A percentile compares a stretch with the other conserved stretches of the same genome.
phyloP scores from a whole-genome alignment of 2,797 vertebrate genomes.

The Salmo trutta region DNA sequence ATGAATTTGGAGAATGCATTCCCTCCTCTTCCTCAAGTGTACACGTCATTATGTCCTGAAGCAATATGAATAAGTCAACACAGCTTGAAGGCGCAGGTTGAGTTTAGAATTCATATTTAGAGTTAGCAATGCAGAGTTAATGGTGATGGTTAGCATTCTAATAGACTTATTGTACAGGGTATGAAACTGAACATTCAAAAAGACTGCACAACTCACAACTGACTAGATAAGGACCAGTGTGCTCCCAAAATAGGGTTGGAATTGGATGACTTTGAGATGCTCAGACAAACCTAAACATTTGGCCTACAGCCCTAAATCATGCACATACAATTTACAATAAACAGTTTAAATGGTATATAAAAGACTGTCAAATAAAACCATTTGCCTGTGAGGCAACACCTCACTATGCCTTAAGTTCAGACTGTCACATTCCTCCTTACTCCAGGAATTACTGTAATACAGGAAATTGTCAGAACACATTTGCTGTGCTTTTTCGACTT shows the following conservation, averaged over 20 bases:
- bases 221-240: background rate
- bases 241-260: background rate
- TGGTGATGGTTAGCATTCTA: background rate
- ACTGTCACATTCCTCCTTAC: background rate
- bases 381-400: background rate
- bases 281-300: background rate
- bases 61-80: constrained; percentile 1
- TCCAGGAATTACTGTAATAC: background rate
- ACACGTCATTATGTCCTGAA: constrained; percentile 1
- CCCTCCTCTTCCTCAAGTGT: background rate
- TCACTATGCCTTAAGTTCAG: background rate
- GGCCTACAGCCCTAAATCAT: background rate
- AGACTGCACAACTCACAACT: background rate
- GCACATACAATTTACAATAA: background rate
- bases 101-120: constrained; percentile 6
- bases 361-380: background rate
- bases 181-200: background rate
- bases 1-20: background rate
- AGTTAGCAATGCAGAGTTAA: background rate
- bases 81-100: background rate
- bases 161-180: background rate
- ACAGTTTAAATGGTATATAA: background rate
- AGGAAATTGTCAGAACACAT: constrained; percentile 9
- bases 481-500: background rate
- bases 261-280: background rate